A percentile compares a stretch with the other conserved stretches of the same genome.
These are phyloP conservation scores for Macaca mulatta DNA, from an alignment of 2,113 vertebrate genomes.

Conservation along the genomic window DNA sequence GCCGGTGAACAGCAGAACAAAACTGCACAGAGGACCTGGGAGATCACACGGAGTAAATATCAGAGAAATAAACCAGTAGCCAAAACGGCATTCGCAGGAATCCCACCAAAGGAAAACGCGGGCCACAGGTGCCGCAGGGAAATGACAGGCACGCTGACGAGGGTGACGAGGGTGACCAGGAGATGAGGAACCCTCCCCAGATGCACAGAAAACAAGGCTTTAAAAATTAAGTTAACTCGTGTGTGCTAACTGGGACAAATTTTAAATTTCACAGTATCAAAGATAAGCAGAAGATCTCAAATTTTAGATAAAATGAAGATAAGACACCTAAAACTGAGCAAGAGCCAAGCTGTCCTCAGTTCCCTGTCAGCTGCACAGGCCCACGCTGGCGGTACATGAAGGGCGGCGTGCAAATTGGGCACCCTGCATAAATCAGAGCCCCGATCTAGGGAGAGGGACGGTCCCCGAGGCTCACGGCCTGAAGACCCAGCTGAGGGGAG, in stretches of 20 bases:
- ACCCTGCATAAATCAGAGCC: neutral
- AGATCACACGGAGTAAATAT: fast-evolving
- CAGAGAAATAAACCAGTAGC: neutral
- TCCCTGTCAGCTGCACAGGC: neutral
- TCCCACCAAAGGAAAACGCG: neutral
- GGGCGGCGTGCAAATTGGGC: too few relatives aligned
- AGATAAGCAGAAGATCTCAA: neutral
- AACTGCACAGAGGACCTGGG: neutral
- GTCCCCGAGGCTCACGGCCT: neutral
- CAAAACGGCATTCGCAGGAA: too few relatives aligned
- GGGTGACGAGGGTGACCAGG: fast-evolving
- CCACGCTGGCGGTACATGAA: too few relatives aligned
- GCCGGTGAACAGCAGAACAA: fast-evolving
- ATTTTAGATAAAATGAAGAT: neutral
- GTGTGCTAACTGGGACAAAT: neutral
- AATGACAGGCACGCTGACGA: fast-evolving
- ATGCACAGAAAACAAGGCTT: neutral
- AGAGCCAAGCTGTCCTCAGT: fast-evolving
- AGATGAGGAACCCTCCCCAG: neutral
- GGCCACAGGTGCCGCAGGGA: neutral
- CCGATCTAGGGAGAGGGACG: fast-evolving
- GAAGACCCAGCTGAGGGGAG: neutral
- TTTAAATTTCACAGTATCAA: neutral
- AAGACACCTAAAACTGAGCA: neutral
- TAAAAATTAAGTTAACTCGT: neutral